phyloP scores from a whole-genome alignment of 2,888 invertebrate genomes.

The Theretra japonica region DNA sequence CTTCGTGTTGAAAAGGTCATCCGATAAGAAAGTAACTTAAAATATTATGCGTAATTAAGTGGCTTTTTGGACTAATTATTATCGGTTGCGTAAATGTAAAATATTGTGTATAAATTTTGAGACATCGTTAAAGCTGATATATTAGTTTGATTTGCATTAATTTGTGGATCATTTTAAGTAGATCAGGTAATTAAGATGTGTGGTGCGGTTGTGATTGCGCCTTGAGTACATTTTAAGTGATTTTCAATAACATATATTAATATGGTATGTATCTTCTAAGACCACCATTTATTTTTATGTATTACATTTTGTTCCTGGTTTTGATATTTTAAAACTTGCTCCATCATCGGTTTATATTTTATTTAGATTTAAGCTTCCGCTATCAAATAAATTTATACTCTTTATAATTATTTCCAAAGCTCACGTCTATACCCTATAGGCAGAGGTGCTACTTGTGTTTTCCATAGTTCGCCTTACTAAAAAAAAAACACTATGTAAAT shows the following conservation, averaged over 20 bases:
- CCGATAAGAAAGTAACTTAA: slow-evolving; percentile 57
- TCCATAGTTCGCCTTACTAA: too few species aligned
- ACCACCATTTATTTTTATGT: not conserved
- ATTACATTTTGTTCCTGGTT: too few species aligned
- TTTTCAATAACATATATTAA: not conserved
- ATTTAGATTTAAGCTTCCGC: too few species aligned
- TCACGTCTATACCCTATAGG: not conserved
- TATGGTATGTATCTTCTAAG: not conserved
- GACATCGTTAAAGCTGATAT: slow-evolving; percentile 15
- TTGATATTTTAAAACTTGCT: too few species aligned
- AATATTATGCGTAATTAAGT: slow-evolving; percentile 44
- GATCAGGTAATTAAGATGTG: slow-evolving; percentile 28
- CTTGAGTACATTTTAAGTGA: not conserved
- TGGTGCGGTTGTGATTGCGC: not conserved
- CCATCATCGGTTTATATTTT: too few species aligned
- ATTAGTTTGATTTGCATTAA: slow-evolving; percentile 26
- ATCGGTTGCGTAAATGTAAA: slow-evolving; percentile 22
- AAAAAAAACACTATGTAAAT: too few species aligned
- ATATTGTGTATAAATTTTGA: not conserved
- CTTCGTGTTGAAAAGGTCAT: slow-evolving; percentile 54
- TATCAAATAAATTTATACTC: not conserved
- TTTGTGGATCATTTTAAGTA: slow-evolving; percentile 40
- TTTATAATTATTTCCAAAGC: not conserved
- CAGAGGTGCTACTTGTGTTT: too few species aligned
- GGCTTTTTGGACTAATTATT: slow-evolving; percentile 38